Evolutionary conservation across 2,113 vertebrate genomes (phyloP), one percentile per base, ranked within the genome.

Genomic region (Sebastes schlegelii): DNA sequence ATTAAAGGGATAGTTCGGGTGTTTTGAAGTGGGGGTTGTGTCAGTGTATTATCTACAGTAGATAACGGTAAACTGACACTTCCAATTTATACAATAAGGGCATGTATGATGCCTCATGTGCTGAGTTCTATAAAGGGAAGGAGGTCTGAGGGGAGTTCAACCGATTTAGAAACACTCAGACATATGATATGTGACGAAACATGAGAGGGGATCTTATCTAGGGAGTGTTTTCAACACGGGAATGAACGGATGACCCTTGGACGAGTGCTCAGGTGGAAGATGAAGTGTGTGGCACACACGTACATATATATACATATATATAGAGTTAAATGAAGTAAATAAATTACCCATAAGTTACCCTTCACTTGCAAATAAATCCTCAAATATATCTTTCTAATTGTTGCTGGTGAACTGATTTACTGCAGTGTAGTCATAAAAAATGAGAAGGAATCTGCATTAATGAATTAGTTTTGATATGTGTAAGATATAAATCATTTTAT

Each of bases 181-280:
- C 48, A 54, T 40, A 12, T 58, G 61, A 72, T 63, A 60, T 23
- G 45, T 26, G 40, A 5, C 40, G 16, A 68, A 57, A 43, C 26
- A 43, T 2, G 21, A 64, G 10, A 34, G 2, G 7, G 67, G 19
- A 46, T 80, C 70, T 90, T 90, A 92, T 93, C 87, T 77, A 1
- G 16, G 8, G 45, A 85, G 12, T 40, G 52, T 84, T 81, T 84
- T 54, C 0, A 57, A 74, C 43, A 14, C 8, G 1, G 8, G 52
- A 45, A 43, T 12, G 14, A 79, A 23, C n/a, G 43, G 4, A 26
- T 61, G 80, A 92, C 55, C 91, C 77, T 91, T 91, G 90, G 61
- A 92, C 85, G 2, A 13, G 17, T n/a, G 57, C 19, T 68, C 57
- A 43, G 52, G 62, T 23, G 60, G 57, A 52, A 51, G 52, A 66